A percentile compares a stretch with the other conserved stretches of the same genome.
Conservation (phyloP, 35 echinoderm and acorn worm genomes). For the Amphiura filiformis region DNA sequence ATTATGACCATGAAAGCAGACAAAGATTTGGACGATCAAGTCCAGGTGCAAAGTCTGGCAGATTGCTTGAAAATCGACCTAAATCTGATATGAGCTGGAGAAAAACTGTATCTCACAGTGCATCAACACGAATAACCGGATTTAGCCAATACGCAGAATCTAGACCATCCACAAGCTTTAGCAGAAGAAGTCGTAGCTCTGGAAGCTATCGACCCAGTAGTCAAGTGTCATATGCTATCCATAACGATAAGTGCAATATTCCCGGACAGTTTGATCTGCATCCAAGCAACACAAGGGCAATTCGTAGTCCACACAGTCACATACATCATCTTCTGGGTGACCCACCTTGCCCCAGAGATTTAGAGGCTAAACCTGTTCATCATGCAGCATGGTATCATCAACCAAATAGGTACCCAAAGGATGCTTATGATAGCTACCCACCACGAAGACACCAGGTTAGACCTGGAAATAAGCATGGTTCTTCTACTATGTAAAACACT, state of each 20-base stretch:
- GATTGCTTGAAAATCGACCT: not conserved
- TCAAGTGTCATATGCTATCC: slow-evolving; percentile 51
- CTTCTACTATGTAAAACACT: no score
- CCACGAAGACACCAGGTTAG: slow-evolving; percentile 70
- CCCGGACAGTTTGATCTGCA: slow-evolving; percentile 58
- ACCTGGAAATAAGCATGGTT: not conserved
- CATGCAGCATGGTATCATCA: slow-evolving; percentile 81
- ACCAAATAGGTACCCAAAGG: slow-evolving; percentile 72
- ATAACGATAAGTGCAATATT: slow-evolving; percentile 57
- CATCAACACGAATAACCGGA: not conserved
- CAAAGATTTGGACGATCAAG: no score
- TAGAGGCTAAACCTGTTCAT: slow-evolving; percentile 21
- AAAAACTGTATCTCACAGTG: not conserved
- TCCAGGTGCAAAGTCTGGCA: not conserved
- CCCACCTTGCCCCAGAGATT: slow-evolving; percentile 50
- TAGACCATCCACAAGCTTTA: not conserved
- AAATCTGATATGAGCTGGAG: not conserved
- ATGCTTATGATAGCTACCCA: slow-evolving; percentile 56
- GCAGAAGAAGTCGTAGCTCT: not conserved
- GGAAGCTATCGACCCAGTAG: slow-evolving; percentile 24
- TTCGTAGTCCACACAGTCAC: slow-evolving; percentile 80
- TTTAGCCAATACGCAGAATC: not conserved
- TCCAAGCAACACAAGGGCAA: slow-evolving; percentile 46
- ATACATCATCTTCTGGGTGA: slow-evolving; percentile 64
- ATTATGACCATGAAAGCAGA: no score